Evolutionary conservation across 2,888 invertebrate genomes (phyloP).

Genomic region (Drosophila hamatofila): DNA sequence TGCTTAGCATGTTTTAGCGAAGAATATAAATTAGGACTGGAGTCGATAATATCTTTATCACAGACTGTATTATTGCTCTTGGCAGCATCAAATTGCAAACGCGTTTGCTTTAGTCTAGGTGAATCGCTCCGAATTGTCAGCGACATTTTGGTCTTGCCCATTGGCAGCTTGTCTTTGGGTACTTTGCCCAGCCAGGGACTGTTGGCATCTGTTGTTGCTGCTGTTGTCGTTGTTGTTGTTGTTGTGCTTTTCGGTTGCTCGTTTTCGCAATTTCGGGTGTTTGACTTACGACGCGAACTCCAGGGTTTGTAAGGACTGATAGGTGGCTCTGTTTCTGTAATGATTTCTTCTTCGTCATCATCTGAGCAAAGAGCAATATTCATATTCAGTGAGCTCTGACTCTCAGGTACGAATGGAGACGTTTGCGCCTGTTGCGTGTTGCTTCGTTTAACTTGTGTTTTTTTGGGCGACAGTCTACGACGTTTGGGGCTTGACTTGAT

Average conservation of each 20-base stretch:
- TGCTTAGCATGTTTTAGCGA: conserved; percentile 57
- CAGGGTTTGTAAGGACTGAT: conserved; percentile 62
- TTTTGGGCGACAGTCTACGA: conserved; percentile 44
- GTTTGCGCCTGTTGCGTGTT: conserved; percentile 23
- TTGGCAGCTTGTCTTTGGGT: conserved; percentile 29
- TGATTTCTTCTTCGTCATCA: conserved; percentile 63
- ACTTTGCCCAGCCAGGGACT: conserved; percentile 54
- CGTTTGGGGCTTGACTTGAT: conserved; percentile 41
- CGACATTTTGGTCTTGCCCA: conserved; percentile 50
- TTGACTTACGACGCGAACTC: conserved; percentile 32
- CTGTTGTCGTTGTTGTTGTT: conserved; percentile 1
- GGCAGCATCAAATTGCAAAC: conserved; percentile 63
- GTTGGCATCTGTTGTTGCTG: not conserved
- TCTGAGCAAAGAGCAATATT: conserved; percentile 77
- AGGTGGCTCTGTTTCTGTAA: conserved; percentile 70
- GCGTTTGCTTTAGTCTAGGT: conserved; percentile 70
- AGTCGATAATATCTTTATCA: conserved; percentile 75
- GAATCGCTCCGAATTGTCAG: conserved; percentile 59
- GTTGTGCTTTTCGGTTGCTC: conserved; percentile 35
- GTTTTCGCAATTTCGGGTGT: conserved; percentile 59
- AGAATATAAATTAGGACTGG: conserved; percentile 75
- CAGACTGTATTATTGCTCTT: conserved; percentile 1
- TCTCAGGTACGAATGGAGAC: conserved; percentile 34
- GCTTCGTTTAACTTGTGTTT: conserved; percentile 5
- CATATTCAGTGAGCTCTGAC: conserved; percentile 70